Base-by-base conservation (phyloP, 2,888 invertebrate genomes). In the Drosophila prostipennis region DNA sequence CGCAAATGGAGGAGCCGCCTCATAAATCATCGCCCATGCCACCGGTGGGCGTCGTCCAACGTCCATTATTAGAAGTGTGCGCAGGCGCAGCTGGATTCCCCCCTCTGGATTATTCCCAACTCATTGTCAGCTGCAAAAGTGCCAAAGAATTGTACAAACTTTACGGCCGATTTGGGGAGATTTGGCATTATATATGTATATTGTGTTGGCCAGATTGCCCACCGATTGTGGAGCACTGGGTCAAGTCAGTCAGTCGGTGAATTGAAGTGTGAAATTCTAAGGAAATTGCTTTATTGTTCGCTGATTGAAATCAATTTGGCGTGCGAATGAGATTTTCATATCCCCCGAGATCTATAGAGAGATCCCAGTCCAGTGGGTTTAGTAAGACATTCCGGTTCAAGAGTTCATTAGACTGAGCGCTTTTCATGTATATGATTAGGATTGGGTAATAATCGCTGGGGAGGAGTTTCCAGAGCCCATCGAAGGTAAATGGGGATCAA, bases 61-160 rank as follows among this genome's bases (percentile, higher is more conserved):
- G 81, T 88, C 88, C 88, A 86, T 83, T 88, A 61, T 61, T 61
- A 83, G 88, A 88, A 83, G 79, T 71, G 73, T 78, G 80, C 88
- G 84, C 80, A 79, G 76, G 77, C 70, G 78, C 55, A 63, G 67
- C 46, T 42, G 34, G n/a, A 36, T 32, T 3, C 10, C 14, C 26
- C 26, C 19, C 26, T 11, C 39, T 23, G 6, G 3, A n/a, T 37
- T 45, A 40, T 11, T 29, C 68, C 54, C 45, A 48, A 78, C 71
- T 84, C 82, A 80, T 83, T 80, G 79, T 81, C 86, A 80, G 80
- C 85, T 80, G 85, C 84, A 52, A 40, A 43, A 26, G 52, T 52
- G 34, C 45, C 57, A 64, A 51, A 37, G 39, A 79, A 71, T 77
- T 59, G 73, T 34, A 57, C 63, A 53, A 67, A 54, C 45, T 51